A percentile compares a stretch with the other conserved stretches of the same genome.
Evolutionary conservation across 2,113 vertebrate genomes (phyloP).

Genomic region (Hemiscyllium ocellatum): DNA sequence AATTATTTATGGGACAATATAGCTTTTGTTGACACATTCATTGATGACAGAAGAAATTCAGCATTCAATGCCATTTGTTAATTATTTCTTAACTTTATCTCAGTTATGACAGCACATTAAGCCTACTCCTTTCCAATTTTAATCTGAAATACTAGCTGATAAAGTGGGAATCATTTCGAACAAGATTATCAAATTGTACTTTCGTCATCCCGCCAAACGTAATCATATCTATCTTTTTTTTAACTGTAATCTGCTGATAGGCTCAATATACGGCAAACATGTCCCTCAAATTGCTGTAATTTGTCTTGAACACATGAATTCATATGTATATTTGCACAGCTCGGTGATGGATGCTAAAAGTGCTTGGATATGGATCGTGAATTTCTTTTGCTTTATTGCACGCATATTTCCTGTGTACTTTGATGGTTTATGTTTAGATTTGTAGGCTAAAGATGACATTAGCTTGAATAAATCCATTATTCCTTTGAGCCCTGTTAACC

Average conservation of each 20-base stretch:
- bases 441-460: constrained; percentile 54
- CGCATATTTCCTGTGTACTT: constrained; percentile 56
- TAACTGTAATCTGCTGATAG: not conserved
- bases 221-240: constrained; percentile 13
- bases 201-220: not conserved
- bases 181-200: constrained; percentile 13
- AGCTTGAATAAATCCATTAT: constrained; percentile 64
- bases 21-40: not conserved
- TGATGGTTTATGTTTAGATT: constrained; percentile 45
- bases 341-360: constrained; percentile 52
- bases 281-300: constrained; percentile 42
- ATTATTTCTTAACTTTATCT: constrained; percentile 20
- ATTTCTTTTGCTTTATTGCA: constrained; percentile 57
- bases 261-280: not conserved
- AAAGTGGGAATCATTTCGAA: constrained; percentile 13
- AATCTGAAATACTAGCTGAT: constrained; percentile 12
- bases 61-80: constrained; percentile 16
- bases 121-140: not conserved
- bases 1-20: not conserved
- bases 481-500: constrained; percentile 50
- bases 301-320: constrained; percentile 58
- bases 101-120: constrained; percentile 22
- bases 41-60: not conserved
- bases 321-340: constrained; percentile 59
- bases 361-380: constrained; percentile 54